A percentile compares a stretch with the other conserved stretches of the same genome.
These are phyloP conservation scores for Ichneumon xanthorius DNA, from an alignment of 2,888 invertebrate genomes.

Conservation along the genomic window DNA sequence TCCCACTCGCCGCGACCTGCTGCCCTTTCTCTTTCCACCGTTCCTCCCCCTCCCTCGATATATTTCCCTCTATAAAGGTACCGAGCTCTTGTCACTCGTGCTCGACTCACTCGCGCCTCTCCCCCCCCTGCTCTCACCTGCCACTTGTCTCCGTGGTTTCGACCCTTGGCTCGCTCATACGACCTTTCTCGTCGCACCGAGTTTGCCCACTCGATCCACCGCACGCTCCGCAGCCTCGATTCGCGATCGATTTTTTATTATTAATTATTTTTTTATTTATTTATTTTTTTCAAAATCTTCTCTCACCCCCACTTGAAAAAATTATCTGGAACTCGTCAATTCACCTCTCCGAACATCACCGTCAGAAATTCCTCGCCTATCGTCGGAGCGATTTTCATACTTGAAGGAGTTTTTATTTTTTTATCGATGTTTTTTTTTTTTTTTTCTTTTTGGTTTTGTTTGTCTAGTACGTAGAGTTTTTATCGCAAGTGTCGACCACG, in stretches of 20 bases:
- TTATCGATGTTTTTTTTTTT: neutral
- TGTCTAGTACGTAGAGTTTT: neutral
- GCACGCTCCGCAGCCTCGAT: neutral
- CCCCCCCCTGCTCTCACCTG: constrained; percentile 27
- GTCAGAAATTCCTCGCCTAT: neutral
- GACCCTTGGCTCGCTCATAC: constrained; percentile 39
- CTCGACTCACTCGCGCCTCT: constrained; percentile 23
- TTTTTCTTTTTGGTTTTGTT: constrained; percentile 6
- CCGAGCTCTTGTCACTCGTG: constrained; percentile 39
- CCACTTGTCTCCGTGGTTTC: constrained; percentile 35
- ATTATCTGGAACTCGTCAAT: neutral
- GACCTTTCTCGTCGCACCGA: constrained; percentile 21
- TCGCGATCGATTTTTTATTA: neutral
- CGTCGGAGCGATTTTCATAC: neutral
- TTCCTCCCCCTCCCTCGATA: constrained; percentile 14
- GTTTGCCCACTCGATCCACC: neutral
- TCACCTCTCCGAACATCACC: neutral
- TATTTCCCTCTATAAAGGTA: constrained; percentile 2
- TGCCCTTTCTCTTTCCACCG: constrained; percentile 56
- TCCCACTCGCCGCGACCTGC: constrained; percentile 54
- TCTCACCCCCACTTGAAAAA: no score
- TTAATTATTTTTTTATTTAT: no score
- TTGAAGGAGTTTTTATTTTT: neutral
- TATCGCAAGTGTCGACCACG: constrained; percentile 37
- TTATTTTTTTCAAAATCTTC: no score